A percentile compares a stretch with the other conserved stretches of the same genome.
These are phyloP conservation scores for Potorous gilbertii DNA, from an alignment of 2,797 vertebrate species.

Conservation along the genomic window DNA sequence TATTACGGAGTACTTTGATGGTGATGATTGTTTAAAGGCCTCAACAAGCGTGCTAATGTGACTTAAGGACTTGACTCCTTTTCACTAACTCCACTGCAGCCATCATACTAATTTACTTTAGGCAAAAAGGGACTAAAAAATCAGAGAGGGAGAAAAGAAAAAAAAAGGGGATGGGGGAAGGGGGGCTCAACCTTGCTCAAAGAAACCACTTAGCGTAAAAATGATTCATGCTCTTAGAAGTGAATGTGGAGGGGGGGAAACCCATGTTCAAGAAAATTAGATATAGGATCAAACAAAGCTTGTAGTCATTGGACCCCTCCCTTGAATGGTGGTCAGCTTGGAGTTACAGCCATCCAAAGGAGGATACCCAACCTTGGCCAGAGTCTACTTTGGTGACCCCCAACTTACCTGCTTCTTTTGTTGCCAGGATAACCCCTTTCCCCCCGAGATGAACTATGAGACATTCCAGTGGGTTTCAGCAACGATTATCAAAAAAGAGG, in stretches of 20 bases:
- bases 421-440: neutral
- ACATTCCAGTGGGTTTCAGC: neutral
- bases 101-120: constrained; percentile 85
- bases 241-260: neutral
- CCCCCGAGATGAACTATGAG: neutral
- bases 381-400: neutral
- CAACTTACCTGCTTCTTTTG: constrained; percentile 33
- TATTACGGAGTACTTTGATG: constrained; percentile 86
- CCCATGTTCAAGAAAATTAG: constrained; percentile 73
- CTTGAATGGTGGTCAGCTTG: neutral
- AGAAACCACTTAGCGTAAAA: constrained; percentile 79
- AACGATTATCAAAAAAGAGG: neutral
- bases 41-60: constrained; percentile 85
- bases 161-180: constrained; percentile 5
- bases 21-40: constrained; percentile 84
- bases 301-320: constrained; percentile 34
- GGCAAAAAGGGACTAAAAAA: constrained; percentile 55
- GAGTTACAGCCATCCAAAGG: constrained; percentile 49
- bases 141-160: neutral
- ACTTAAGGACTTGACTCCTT: constrained; percentile 84
- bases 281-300: constrained; percentile 73
- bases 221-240: constrained; percentile 70
- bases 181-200: constrained; percentile 57
- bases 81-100: constrained; percentile 79
- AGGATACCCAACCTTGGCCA: neutral